Percentiles rank a stretch among this genome's conserved stretches.
Evolutionary conservation across 2,797 vertebrate genomes (phyloP).

Genomic region (Catharus ustulatus): DNA sequence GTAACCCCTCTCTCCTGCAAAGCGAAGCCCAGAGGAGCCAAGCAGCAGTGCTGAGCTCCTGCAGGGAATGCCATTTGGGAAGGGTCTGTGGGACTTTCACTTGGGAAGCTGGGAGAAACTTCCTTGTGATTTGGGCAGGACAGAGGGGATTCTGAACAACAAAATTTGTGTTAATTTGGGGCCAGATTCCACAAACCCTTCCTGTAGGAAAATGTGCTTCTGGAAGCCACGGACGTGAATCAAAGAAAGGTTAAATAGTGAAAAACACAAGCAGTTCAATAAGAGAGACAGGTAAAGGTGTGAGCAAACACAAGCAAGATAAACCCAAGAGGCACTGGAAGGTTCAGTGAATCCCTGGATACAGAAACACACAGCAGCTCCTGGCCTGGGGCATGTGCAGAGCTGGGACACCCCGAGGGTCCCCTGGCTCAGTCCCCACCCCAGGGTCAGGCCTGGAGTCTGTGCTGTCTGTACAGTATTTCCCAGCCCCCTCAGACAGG

Average conservation of each 20-base stretch:
- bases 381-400: not conserved
- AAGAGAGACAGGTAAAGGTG: conserved; percentile 1
- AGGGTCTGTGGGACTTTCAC: not conserved
- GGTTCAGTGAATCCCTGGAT: not conserved
- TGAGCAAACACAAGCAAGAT: conserved; percentile 39
- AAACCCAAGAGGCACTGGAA: not conserved
- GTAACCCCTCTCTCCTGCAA: not conserved
- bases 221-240: conserved; percentile 43
- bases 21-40: not conserved
- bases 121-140: not conserved
- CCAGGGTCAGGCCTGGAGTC: not conserved
- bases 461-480: not conserved
- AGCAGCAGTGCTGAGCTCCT: not conserved
- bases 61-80: not conserved
- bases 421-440: not conserved
- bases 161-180: not conserved
- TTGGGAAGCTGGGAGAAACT: not conserved
- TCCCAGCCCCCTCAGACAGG: not conserved
- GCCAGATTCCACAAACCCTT: not conserved
- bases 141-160: not conserved
- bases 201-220: not conserved
- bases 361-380: not conserved
- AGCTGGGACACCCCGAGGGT: not conserved
- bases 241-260: conserved; percentile 50
- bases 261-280: conserved; percentile 8